phyloP scores from a whole-genome alignment of 2,888 invertebrate genomes.

The Cataglyphis cursor region DNA sequence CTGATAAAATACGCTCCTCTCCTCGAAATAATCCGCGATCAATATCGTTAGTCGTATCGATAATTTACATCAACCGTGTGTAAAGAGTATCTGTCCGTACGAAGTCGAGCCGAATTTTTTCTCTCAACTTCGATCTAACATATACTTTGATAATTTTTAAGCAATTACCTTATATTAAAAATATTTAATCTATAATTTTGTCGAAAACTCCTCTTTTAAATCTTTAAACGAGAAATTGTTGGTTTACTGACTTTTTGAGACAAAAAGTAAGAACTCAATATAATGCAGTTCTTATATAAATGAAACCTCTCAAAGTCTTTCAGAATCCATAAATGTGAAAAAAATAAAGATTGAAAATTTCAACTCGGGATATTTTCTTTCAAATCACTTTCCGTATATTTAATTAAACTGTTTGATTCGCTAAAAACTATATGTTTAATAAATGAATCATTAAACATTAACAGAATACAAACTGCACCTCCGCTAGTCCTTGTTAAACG shows the following conservation, averaged over 20 bases:
- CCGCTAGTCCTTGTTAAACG: slow-evolving; percentile 32
- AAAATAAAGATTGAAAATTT: background rate
- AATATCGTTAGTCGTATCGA: background rate
- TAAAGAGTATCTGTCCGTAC: background rate
- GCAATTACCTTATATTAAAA: background rate
- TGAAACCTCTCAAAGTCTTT: background rate
- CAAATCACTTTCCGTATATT: background rate
- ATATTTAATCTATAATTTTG: background rate
- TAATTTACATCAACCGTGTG: background rate
- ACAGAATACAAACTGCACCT: background rate
- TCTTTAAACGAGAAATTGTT: background rate
- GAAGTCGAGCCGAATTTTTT: background rate
- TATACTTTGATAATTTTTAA: background rate
- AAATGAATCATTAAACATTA: background rate
- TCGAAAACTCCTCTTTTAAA: background rate
- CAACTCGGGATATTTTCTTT: background rate
- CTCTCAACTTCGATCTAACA: background rate
- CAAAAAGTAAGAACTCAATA: background rate
- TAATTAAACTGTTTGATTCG: background rate
- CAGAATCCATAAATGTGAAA: background rate
- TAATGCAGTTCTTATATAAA: background rate
- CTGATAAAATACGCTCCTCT: background rate
- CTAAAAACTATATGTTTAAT: background rate
- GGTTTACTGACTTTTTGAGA: background rate
- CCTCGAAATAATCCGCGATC: slow-evolving; percentile 8